Percentiles rank a stretch among this genome's conserved stretches.
Conservation (phyloP, 2,888 invertebrate species). For the Cheilosia vernalis region DNA sequence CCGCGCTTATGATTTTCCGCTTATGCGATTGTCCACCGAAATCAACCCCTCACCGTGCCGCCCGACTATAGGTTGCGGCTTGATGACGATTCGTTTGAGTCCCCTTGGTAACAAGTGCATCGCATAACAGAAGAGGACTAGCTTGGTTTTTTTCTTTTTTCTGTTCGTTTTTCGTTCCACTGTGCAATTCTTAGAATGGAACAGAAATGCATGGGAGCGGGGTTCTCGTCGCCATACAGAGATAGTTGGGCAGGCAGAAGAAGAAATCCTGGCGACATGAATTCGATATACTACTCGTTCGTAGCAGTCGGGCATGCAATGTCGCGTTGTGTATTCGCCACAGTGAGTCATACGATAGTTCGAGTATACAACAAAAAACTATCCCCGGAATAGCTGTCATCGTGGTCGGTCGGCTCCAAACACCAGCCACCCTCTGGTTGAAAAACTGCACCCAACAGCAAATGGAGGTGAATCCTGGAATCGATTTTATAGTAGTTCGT, state of each 20-base stretch:
- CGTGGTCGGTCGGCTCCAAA: slow-evolving; percentile 15
- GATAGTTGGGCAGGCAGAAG: slow-evolving; percentile 44
- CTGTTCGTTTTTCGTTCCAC: slow-evolving; percentile 2
- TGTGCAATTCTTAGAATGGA: slow-evolving; percentile 39
- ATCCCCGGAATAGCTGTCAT: slow-evolving; percentile 36
- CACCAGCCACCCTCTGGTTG: slow-evolving; percentile 18
- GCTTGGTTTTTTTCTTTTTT: slow-evolving; percentile 23
- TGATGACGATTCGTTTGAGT: slow-evolving; percentile 53
- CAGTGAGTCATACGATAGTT: slow-evolving; percentile 66
- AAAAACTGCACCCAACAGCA: slow-evolving; percentile 55
- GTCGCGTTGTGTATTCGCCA: slow-evolving; percentile 38
- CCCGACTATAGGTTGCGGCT: slow-evolving; percentile 14
- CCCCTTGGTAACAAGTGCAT: slow-evolving; percentile 74
- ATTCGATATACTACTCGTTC: slow-evolving; percentile 42
- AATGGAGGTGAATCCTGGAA: slow-evolving; percentile 63
- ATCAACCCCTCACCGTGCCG: slow-evolving; percentile 21
- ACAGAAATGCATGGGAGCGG: slow-evolving; percentile 6
- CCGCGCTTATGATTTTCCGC: slow-evolving; percentile 45
- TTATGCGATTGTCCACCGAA: slow-evolving; percentile 10
- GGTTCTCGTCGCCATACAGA: not conserved
- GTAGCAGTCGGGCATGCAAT: slow-evolving; percentile 57
- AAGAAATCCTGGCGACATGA: slow-evolving; percentile 72
- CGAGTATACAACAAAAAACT: slow-evolving; percentile 9
- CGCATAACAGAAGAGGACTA: slow-evolving; percentile 54
- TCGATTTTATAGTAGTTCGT: slow-evolving; percentile 67